A percentile compares a stretch with the other conserved stretches of the same genome.
phyloP scores from a whole-genome alignment of 2,113 vertebrate species.

The Meriones unguiculatus region DNA sequence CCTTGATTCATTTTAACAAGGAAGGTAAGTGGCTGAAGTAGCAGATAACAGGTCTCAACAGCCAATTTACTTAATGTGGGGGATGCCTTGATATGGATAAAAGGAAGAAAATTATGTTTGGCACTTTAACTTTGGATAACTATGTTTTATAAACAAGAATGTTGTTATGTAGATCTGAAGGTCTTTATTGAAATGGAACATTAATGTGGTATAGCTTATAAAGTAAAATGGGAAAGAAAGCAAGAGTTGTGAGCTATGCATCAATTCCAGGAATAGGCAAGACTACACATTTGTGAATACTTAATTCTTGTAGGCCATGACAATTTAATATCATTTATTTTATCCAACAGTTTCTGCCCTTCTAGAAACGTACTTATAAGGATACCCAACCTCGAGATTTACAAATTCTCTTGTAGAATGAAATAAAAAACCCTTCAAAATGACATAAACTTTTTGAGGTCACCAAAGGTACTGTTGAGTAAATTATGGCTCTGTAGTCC shows the following conservation, averaged over 20 bases:
- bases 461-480: conserved; percentile 51
- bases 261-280: background rate
- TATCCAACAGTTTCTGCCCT: background rate
- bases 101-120: conserved; percentile 57
- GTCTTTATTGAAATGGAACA: background rate
- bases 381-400: conserved; percentile 9
- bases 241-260: conserved; percentile 43
- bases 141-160: conserved; percentile 57
- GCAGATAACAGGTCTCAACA: background rate
- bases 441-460: conserved; percentile 75
- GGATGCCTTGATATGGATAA: conserved; percentile 22
- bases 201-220: conserved; percentile 57
- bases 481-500: conserved; percentile 67
- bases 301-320: conserved; percentile 48
- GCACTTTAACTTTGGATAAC: conserved; percentile 51
- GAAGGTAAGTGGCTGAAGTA: background rate
- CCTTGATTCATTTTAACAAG: conserved; percentile 62
- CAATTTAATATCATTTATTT: conserved; percentile 67
- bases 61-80: conserved; percentile 22
- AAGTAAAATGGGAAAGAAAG: conserved; percentile 48
- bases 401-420: conserved; percentile 73
- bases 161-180: conserved; percentile 60
- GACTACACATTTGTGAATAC: conserved; percentile 33
- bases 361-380: conserved; percentile 72
- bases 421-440: conserved; percentile 75